phyloP scores from a whole-genome alignment of 2,888 invertebrate species.

The Dolichopus griseipennis region DNA sequence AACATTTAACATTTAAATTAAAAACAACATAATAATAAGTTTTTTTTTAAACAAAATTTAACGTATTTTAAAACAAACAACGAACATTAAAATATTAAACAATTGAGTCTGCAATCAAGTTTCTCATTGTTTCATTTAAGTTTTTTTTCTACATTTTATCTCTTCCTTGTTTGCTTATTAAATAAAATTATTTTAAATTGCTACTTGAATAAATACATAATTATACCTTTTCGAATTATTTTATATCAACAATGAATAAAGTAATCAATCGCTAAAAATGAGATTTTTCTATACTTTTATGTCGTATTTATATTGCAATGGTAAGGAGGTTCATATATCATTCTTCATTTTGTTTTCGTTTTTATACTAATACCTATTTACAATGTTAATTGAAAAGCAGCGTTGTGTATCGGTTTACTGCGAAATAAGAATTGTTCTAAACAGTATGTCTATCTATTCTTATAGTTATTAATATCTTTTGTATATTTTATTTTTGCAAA shows the following conservation, averaged over 20 bases:
- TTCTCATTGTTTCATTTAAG: too few species aligned
- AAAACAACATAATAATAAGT: too few species aligned
- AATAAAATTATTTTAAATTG: neutral
- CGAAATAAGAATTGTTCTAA: conserved; percentile 17
- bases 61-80: too few species aligned
- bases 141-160: too few species aligned
- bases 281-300: neutral
- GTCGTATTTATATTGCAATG: neutral
- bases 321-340: neutral
- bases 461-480: too few species aligned
- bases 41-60: too few species aligned
- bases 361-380: neutral
- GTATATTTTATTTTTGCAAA: neutral
- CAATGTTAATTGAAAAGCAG: neutral
- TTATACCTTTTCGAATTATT: neutral
- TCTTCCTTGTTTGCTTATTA: too few species aligned
- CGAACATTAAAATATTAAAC: too few species aligned
- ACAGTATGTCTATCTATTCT: neutral
- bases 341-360: neutral
- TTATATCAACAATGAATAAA: neutral
- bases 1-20: too few species aligned
- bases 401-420: conserved; percentile 4
- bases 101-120: too few species aligned
- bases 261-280: neutral
- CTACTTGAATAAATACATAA: conserved; percentile 1